Base-by-base conservation (phyloP, 2,888 invertebrate genomes). In the Drosophila pegasa region DNA sequence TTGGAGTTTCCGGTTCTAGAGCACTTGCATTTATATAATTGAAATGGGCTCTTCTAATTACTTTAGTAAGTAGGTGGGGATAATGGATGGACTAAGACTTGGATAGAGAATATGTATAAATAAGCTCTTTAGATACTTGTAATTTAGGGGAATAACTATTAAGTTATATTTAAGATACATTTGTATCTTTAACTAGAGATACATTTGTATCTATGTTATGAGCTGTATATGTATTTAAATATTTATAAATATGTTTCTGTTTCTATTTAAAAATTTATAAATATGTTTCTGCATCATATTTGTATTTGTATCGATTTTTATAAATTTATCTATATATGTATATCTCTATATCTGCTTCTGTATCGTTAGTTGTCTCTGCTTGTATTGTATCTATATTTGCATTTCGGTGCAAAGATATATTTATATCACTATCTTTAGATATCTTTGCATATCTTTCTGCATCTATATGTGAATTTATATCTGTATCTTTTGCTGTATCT, bases 1-100 rank as follows among this genome's bases (percentile, higher is more conserved):
- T 41, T 40, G 27, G 33, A 68, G 58, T 72, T 87, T 82, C 81
- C 88, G 85, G 88, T 37, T 10, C 20, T 18, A 8, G 1, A 6
- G n/a, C 16, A 37, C 25, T 52, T 54, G 52, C 29, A 31, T 29
- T 31, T 18, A 18, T 10, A 29, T 9, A 50, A 50, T 50, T 35
- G 33, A 7, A 14, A 4, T 3, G 12, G 16, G 22, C 5, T 10
- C n/a, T 48, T 5, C 31, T 48, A 33, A 40, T 20, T 31, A 14
- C 33, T 31, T 33, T n/a, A 48, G n/a, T 50, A n/a, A 35, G 10
- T 22, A 35, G 10, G n/a, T 10, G 9, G 18, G 18, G 31, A 3
- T 1, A 7, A 47, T 4, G 29, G 3, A 18, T 14, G 4, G 12
- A 18, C 18, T 20, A 9, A 25, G 27, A 10, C 2, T 27, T 9